Evolutionary conservation across 2,797 vertebrate genomes (phyloP).

Genomic region (Scleropages formosus): DNA sequence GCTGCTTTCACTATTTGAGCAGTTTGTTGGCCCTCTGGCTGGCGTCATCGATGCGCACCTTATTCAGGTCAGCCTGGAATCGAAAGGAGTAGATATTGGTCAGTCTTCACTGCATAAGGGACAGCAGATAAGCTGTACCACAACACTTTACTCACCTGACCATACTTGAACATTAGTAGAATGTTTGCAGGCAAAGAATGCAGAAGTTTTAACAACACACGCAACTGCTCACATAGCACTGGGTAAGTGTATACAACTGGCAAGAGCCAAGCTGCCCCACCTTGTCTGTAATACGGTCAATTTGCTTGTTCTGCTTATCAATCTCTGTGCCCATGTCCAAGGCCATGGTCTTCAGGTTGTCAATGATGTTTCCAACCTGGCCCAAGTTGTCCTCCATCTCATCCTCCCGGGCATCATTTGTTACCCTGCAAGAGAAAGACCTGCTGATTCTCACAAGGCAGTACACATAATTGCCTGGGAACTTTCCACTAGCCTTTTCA

Average conservation of each 20-base stretch:
- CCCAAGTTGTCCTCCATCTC: slow-evolving; percentile 97
- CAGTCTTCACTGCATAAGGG: neutral
- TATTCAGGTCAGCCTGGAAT: slow-evolving; percentile 87
- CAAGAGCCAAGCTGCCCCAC: slow-evolving; percentile 53
- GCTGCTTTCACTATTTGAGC: slow-evolving; percentile 70
- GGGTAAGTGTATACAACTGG: no score
- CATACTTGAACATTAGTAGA: no score
- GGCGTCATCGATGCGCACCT: slow-evolving; percentile 83
- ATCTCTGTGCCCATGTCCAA: slow-evolving; percentile 92
- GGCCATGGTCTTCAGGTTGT: slow-evolving; percentile 89
- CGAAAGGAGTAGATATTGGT: slow-evolving; percentile 16
- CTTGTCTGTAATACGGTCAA: slow-evolving; percentile 83
- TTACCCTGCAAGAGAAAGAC: slow-evolving; percentile 69
- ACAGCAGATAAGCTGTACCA: no score
- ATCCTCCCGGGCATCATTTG: slow-evolving; percentile 90
- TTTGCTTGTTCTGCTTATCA: slow-evolving; percentile 86
- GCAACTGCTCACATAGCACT: neutral
- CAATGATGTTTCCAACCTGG: slow-evolving; percentile 84
- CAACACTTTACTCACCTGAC: neutral
- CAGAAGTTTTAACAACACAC: no score
- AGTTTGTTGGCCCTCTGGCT: slow-evolving; percentile 92
- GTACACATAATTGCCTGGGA: neutral
- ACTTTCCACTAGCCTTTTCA: neutral
- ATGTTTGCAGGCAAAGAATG: no score
- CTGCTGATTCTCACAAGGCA: neutral